These are phyloP conservation scores for Calliopsis andreniformis DNA, from an alignment of 1,140 invertebrate genomes.

Conservation along the genomic window DNA sequence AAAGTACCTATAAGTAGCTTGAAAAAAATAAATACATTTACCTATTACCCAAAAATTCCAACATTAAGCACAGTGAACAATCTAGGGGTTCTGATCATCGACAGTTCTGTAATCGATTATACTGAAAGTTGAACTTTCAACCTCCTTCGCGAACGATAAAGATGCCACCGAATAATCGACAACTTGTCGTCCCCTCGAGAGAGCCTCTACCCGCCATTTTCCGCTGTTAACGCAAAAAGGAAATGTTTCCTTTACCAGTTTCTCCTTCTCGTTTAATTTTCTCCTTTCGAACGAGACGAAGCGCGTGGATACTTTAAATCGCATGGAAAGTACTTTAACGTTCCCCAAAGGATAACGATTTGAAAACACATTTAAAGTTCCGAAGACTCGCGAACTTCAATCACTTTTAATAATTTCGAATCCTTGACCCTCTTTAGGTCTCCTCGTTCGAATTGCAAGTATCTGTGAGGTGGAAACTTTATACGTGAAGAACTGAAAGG, in stretches of 20 bases:
- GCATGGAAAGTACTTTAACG: not conserved
- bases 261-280: not conserved
- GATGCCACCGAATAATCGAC: not conserved
- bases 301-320: not conserved
- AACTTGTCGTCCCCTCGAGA: not conserved
- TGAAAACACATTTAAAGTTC: not conserved
- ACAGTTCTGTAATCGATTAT: no score
- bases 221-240: not conserved
- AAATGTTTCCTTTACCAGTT: not conserved
- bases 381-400: not conserved
- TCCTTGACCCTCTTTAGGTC: not conserved
- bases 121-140: constrained; percentile 5
- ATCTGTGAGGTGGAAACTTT: not conserved
- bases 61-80: no score
- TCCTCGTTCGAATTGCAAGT: not conserved
- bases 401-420: not conserved
- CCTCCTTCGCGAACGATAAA: no score
- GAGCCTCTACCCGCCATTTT: not conserved
- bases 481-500: no score
- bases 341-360: not conserved
- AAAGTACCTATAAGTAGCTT: no score
- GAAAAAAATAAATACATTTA: no score
- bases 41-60: no score
- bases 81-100: no score
- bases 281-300: not conserved